Evolutionary conservation across 2,888 invertebrate species (phyloP).

Genomic region (Conchocele bisecta): DNA sequence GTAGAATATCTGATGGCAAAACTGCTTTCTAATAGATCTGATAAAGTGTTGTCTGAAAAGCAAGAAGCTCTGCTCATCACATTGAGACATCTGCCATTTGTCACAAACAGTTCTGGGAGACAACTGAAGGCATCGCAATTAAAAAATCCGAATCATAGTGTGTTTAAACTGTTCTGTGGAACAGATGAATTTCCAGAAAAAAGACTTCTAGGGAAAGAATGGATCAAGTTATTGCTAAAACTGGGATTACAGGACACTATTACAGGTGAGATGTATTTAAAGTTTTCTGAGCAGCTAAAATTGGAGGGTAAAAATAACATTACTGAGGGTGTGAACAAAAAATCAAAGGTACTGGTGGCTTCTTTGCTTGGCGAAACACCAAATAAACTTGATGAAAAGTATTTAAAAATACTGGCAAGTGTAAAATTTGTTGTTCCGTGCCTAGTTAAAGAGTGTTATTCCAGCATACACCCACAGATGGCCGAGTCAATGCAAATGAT

Average conservation of each 20-base stretch:
- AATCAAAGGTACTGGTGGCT: slow-evolving; percentile 15
- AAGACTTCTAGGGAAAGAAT: slow-evolving; percentile 7
- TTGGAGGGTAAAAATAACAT: not conserved
- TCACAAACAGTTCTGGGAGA: not conserved
- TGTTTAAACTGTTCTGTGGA: slow-evolving; percentile 14
- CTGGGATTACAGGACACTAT: slow-evolving; percentile 28
- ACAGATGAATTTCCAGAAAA: slow-evolving; percentile 25
- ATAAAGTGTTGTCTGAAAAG: too few species aligned
- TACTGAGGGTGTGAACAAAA: slow-evolving; percentile 1
- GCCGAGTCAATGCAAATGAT: slow-evolving; percentile 20
- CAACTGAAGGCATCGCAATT: slow-evolving; percentile 11
- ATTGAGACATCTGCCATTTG: slow-evolving; percentile 5
- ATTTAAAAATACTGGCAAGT: slow-evolving; percentile 6
- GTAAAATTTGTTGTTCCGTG: slow-evolving; percentile 49
- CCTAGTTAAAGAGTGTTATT: not conserved
- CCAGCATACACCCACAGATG: slow-evolving; percentile 10
- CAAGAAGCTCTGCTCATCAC: not conserved
- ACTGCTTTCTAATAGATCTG: not conserved
- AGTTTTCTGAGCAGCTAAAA: slow-evolving; percentile 36
- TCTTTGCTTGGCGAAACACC: not conserved
- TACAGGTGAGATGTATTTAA: slow-evolving; percentile 18
- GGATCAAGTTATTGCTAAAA: slow-evolving; percentile 29
- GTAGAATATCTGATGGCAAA: slow-evolving; percentile 9
- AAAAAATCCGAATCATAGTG: not conserved
- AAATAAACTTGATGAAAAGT: too few species aligned